Percentiles rank a stretch among this genome's conserved stretches.
Conservation (phyloP, 1,140 invertebrate species). For the Gryon sp. region DNA sequence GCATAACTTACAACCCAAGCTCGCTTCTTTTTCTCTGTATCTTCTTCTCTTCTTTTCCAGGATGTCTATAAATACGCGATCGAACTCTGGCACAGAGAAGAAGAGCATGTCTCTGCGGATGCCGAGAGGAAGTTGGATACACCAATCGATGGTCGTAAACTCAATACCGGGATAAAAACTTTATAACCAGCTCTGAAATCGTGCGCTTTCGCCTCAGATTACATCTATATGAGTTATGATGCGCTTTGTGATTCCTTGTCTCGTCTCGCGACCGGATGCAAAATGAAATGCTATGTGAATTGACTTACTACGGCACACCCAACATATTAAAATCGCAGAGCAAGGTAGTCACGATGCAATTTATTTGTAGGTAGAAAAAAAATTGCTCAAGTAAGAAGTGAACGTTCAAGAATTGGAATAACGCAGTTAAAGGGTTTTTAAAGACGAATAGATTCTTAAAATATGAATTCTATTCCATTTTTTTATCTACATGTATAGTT, state of each 20-base stretch:
- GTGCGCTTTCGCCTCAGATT: slow-evolving; percentile 52
- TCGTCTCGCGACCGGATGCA: slow-evolving; percentile 41
- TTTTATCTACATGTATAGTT: no score
- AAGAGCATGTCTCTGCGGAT: slow-evolving; percentile 31
- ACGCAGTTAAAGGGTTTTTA: no score
- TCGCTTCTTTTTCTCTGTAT: slow-evolving; percentile 58
- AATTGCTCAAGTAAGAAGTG: no score
- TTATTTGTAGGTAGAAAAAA: no score
- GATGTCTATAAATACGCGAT: slow-evolving; percentile 73
- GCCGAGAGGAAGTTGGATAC: slow-evolving; percentile 34
- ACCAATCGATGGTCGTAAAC: slow-evolving; percentile 62
- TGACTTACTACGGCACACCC: slow-evolving; percentile 8
- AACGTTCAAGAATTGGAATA: no score
- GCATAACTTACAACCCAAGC: slow-evolving; percentile 69
- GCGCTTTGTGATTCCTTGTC: slow-evolving; percentile 43
- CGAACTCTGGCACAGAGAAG: slow-evolving; percentile 54
- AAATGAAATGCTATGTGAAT: slow-evolving; percentile 53
- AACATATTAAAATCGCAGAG: slow-evolving; percentile 57
- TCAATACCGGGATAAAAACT: slow-evolving; percentile 58
- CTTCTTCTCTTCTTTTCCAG: slow-evolving; percentile 68
- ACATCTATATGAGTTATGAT: slow-evolving; percentile 61
- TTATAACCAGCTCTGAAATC: slow-evolving; percentile 53
- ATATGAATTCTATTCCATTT: no score
- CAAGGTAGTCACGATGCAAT: no score
- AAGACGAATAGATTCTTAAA: no score